Percentiles rank a stretch among this genome's conserved stretches.
Conservation (phyloP, 2,797 vertebrate genomes). For the Valencia hispanica region DNA sequence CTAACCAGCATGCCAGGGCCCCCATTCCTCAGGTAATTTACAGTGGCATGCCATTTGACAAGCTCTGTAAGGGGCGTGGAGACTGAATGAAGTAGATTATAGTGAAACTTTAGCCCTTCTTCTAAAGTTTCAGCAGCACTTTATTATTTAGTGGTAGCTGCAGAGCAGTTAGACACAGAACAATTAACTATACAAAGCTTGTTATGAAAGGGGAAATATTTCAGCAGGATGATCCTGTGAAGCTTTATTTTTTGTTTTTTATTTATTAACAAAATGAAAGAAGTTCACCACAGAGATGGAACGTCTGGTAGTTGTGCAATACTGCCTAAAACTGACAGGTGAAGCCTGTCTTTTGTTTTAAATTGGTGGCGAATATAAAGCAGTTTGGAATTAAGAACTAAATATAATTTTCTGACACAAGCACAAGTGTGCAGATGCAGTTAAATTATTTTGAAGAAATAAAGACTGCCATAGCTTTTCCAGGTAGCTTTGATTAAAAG, state of each 20-base stretch:
- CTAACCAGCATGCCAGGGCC: slow-evolving; percentile 37
- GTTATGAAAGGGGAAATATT: background rate
- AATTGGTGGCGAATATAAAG: background rate
- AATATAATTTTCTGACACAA: background rate
- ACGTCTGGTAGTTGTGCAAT: background rate
- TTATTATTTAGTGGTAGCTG: background rate
- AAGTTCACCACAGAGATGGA: background rate
- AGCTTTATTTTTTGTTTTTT: background rate
- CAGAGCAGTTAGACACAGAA: background rate
- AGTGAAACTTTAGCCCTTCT: slow-evolving; percentile 34
- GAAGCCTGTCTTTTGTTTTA: background rate
- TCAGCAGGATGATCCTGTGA: background rate
- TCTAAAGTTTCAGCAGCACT: slow-evolving; percentile 27
- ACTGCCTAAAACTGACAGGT: too few relatives aligned
- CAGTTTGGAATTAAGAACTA: background rate
- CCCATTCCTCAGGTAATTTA: slow-evolving; percentile 67
- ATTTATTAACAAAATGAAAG: background rate
- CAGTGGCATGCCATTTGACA: slow-evolving; percentile 51
- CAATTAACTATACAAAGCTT: background rate
- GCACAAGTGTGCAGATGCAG: background rate
- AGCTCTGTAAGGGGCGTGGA: slow-evolving; percentile 32
- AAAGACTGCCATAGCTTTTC: too few relatives aligned
- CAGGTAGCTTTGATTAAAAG: too few relatives aligned
- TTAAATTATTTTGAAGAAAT: too few relatives aligned
- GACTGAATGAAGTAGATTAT: slow-evolving; percentile 30